phyloP scores from a whole-genome alignment of 1,140 invertebrate genomes.

The Subanguina moxae region DNA sequence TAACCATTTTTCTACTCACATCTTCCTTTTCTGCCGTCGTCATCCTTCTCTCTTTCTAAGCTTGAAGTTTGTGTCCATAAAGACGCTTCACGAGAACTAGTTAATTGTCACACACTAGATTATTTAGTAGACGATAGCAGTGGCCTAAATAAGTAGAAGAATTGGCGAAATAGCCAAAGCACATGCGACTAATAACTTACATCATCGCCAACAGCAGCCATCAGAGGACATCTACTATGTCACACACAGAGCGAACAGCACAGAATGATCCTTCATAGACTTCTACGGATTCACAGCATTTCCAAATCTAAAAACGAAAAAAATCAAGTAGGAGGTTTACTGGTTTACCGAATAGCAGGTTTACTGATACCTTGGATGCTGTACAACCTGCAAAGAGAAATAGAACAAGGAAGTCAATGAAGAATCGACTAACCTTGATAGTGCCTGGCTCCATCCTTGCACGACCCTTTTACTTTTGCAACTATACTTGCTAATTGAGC shows the following conservation, averaged over 20 bases:
- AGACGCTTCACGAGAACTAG: conserved; percentile 93
- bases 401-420: no score
- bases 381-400: no score
- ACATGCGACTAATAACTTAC: conserved; percentile 61
- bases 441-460: no score
- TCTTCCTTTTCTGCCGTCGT: background rate
- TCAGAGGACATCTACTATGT: conserved; percentile 88
- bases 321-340: no score
- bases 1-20: background rate
- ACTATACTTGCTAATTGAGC: no score
- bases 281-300: conserved; percentile 93
- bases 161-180: no score
- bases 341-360: no score
- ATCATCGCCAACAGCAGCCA: conserved; percentile 92
- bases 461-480: no score
- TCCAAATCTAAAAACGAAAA: conserved; percentile 92
- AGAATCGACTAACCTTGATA: no score
- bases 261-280: conserved; percentile 69
- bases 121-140: conserved; percentile 85
- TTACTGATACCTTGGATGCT: no score
- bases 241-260: conserved; percentile 81
- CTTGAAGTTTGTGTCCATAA: conserved; percentile 67
- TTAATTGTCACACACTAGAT: conserved; percentile 87
- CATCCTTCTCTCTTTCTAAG: conserved; percentile 60
- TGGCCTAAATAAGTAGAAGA: conserved; percentile 71